phyloP scores from a whole-genome alignment of 2,888 invertebrate species.

The Pheosia tremula region DNA sequence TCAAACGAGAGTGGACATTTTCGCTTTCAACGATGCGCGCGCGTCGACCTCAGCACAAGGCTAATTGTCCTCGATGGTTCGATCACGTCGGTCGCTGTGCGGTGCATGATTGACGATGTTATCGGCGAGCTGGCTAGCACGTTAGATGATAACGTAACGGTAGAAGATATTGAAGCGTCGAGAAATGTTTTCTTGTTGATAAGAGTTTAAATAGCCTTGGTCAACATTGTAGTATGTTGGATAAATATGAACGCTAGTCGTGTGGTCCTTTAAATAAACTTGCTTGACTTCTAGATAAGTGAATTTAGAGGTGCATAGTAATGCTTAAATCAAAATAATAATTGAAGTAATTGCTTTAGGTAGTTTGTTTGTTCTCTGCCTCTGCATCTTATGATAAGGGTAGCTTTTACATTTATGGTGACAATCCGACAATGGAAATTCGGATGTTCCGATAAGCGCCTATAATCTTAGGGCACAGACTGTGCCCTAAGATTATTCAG shows the following conservation, averaged over 20 bases:
- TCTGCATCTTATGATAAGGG: too few species aligned
- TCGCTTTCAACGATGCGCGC: slow-evolving; percentile 32
- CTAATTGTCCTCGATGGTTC: slow-evolving; percentile 31
- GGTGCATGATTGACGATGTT: slow-evolving; percentile 56
- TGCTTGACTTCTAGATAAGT: too few species aligned
- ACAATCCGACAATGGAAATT: too few species aligned
- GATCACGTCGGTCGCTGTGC: slow-evolving; percentile 47
- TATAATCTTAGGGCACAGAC: too few species aligned
- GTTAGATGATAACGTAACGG: slow-evolving; percentile 28
- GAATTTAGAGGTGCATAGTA: too few species aligned
- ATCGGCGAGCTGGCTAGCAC: slow-evolving; percentile 55
- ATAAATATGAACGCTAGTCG: neutral
- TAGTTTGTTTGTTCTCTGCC: too few species aligned
- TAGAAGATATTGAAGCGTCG: neutral
- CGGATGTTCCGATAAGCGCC: too few species aligned
- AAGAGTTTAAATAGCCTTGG: neutral
- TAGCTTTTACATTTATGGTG: too few species aligned
- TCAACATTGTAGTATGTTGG: neutral
- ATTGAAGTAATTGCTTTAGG: too few species aligned
- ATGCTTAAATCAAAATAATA: too few species aligned
- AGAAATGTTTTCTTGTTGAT: slow-evolving; percentile 6
- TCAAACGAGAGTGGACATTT: slow-evolving; percentile 31
- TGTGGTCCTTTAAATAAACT: too few species aligned
- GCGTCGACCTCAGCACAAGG: slow-evolving; percentile 39
- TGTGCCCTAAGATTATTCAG: too few species aligned